These are phyloP conservation scores for Dipodomys merriami DNA, from an alignment of 2,113 vertebrate genomes.

Conservation along the genomic window DNA sequence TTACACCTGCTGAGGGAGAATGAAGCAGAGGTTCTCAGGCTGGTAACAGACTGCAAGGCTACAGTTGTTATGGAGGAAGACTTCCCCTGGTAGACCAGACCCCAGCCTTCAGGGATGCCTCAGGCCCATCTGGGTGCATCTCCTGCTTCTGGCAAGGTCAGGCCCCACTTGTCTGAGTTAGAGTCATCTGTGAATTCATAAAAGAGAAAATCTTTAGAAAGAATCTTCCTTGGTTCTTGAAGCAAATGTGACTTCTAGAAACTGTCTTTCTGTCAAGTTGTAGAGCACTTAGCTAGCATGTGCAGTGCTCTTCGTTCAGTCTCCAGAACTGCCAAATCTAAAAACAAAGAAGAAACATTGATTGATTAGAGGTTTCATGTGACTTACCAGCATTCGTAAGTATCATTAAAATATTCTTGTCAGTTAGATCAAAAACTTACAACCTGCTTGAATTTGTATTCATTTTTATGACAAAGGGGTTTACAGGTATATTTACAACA, in stretches of 20 bases:
- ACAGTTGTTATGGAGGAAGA: background rate
- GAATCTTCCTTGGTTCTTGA: background rate
- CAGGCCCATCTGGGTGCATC: background rate
- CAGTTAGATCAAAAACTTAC: background rate
- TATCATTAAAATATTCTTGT: background rate
- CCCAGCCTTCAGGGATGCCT: conserved; percentile 9
- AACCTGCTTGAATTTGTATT: background rate
- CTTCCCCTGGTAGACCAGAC: background rate
- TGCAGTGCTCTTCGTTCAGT: too few relatives aligned
- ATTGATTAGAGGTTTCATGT: background rate
- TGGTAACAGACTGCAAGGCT: background rate
- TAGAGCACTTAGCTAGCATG: too few relatives aligned
- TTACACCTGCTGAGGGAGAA: background rate
- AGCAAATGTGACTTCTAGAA: conserved; percentile 29
- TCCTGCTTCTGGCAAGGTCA: conserved; percentile 61
- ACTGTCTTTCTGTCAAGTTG: background rate
- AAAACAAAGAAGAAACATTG: too few relatives aligned
- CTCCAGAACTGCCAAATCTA: background rate
- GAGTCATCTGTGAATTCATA: conserved; percentile 60
- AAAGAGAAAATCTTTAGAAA: conserved; percentile 52
- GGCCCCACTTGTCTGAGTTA: conserved; percentile 35
- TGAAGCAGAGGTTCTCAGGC: background rate
- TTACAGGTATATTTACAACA: too few relatives aligned
- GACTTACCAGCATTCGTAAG: background rate
- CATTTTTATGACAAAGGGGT: background rate